These are phyloP conservation scores for Caenorhabditis auriculariae DNA, from an alignment of 2,888 invertebrate species.

Conservation along the genomic window DNA sequence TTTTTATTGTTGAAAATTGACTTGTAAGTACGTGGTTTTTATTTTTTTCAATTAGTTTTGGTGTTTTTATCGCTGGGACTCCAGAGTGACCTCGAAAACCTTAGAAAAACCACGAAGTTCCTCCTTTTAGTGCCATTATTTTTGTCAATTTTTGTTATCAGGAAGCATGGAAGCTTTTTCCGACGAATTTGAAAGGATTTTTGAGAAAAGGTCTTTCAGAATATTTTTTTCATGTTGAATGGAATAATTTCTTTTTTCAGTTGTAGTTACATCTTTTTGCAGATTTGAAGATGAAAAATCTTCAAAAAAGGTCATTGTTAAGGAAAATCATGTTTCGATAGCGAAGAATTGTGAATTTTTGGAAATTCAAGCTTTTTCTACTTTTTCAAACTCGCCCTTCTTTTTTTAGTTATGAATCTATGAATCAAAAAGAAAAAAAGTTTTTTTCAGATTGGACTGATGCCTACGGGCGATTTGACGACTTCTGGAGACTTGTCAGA, in stretches of 20 bases:
- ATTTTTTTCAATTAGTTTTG: not conserved
- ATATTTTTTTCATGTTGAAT: no score
- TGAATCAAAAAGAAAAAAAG: constrained; percentile 1
- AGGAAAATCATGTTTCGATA: not conserved
- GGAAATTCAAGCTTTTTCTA: constrained; percentile 2
- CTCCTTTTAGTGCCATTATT: no score
- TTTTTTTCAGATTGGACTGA: constrained; percentile 12
- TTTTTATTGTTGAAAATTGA: not conserved
- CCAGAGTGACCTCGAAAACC: no score
- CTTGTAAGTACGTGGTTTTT: not conserved
- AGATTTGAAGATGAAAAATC: no score
- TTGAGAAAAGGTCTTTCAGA: no score
- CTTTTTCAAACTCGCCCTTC: constrained; percentile 5
- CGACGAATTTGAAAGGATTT: no score
- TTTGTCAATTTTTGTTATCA: no score
- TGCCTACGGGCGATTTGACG: not conserved
- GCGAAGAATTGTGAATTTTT: constrained; percentile 10
- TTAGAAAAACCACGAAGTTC: no score
- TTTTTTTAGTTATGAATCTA: not conserved
- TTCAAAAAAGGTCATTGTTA: not conserved
- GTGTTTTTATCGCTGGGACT: not conserved
- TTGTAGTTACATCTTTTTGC: no score
- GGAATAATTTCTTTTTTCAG: no score
- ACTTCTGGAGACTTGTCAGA: constrained; percentile 53
- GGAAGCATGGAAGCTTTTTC: not conserved